Evolutionary conservation across 2,888 invertebrate species (phyloP), one percentile per base, ranked within the genome.

Genomic region (Abscondita cerata): DNA sequence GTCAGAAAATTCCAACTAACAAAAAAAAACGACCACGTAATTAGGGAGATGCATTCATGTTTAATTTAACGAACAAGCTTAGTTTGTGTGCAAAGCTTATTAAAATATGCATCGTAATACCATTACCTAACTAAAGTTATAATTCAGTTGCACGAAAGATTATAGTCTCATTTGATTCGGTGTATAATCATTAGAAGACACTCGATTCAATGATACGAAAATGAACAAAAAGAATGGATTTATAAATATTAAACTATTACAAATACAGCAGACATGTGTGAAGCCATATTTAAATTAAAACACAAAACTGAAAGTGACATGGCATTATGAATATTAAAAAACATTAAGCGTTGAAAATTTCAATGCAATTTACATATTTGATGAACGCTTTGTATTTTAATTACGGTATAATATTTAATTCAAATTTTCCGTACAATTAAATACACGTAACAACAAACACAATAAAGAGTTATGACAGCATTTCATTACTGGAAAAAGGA

Each of bases 321-420:
- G 72, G 68, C 72, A 73, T 73, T 75, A 79, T 79, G 79, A 78
- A 79, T 79, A 79, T 79, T 79, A 78, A 80, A 80, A 80, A 79
- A 79, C 70, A 77, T 78, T 76, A 76, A 76, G 76, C 77, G 78
- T 73, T 77, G 77, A 78, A 80, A 79, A 76, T 78, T 80, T 77
- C 77, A 78, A 77, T 78, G 77, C 77, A 76, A 80, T 80, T 78
- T 79, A 68, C 80, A 80, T 80, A 79, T 79, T 79, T 79, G 80
- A 80, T 79, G 80, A 78, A 78, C 73, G 80, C 80, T 80, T 79
- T 80, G 80, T 80, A 78, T 80, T 80, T 80, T 80, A 80, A 80
- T 80, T 80, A 78, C 77, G 73, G 77, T 78, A 77, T 79, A 77
- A 80, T 80, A 80, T 80, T 80, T 79, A 80, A 80, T 79, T 79